These are phyloP conservation scores for Cricetomys ansorgei DNA, from an alignment of 2,113 vertebrate genomes.

Conservation along the genomic window DNA sequence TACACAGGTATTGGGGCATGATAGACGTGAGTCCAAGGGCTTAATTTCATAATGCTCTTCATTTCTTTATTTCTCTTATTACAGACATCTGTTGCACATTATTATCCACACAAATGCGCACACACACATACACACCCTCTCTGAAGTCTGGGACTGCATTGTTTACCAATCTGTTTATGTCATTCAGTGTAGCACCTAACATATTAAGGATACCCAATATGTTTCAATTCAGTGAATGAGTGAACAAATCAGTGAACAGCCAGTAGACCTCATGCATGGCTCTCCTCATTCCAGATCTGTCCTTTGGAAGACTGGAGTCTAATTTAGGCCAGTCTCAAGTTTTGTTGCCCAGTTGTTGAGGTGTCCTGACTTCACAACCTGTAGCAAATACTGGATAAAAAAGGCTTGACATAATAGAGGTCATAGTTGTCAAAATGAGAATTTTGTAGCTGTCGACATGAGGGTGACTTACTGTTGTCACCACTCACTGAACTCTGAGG, in stretches of 20 bases:
- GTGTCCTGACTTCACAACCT: not conserved
- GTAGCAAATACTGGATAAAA: not conserved
- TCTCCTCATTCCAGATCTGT: not conserved
- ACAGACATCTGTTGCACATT: not conserved
- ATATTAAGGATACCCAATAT: not conserved
- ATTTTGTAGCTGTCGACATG: not conserved
- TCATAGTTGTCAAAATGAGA: not conserved
- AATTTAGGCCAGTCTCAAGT: not conserved
- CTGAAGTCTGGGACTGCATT: not conserved
- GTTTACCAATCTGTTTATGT: not conserved
- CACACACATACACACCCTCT: not conserved
- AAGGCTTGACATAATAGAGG: not conserved
- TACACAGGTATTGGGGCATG: not conserved
- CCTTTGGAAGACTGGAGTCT: not conserved
- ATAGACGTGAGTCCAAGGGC: not conserved
- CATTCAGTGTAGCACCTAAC: not conserved
- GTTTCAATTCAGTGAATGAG: constrained; percentile 1
- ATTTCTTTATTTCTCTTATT: not conserved
- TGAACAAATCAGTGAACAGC: not conserved
- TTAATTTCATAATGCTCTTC: not conserved
- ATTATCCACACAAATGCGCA: not conserved
- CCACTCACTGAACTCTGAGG: not conserved
- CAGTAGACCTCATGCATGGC: not conserved
- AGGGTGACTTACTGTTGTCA: not conserved
- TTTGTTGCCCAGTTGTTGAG: not conserved